Base-by-base conservation (phyloP, 2,888 invertebrate species). In the Cremastinae sp. region DNA sequence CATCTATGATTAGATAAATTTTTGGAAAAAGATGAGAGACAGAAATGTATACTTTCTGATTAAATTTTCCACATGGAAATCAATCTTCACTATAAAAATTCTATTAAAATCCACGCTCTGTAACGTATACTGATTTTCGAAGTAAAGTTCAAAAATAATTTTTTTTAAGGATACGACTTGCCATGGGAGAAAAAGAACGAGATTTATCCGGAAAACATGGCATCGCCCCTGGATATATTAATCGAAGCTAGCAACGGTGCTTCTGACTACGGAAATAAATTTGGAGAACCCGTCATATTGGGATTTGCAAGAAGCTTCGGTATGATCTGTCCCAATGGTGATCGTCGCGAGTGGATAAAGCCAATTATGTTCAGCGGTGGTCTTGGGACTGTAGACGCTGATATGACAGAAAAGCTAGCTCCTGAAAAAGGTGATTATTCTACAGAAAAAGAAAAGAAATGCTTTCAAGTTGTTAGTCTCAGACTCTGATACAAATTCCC, bases 311-410 rank as follows among this genome's bases (percentile, higher is more conserved):
- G 98, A 66, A 96, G 98, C 0, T 99, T 96, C 88, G 98, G 98
- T 0, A 90, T 96, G 86, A 91, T 91, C 18, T 93, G 95, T 83
- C 91, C 91, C 0, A 90, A 91, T 28, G 92, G 93, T 12, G 92
- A 93, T 78, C 92, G 98, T 70, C 93, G 95, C 69, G 99, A 99
- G 90, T 99, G 96, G 92, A 95, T 99, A 9, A 99, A 99, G 87
- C 99, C 99, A 0, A 98, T 99, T 74, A 98, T 99, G 98, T 99
- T 99, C 87, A 98, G 97, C 85, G 99, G 96, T 54, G 98, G 99
- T 22, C 93, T 99, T 78, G 99, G 99, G 1, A 94, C 94, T 65
- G 95, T 99, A 93, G 96, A 97, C 77, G 94, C 94, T 1, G 89
- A 91, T 22, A 96, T 97, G 94, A 94, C 95, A 0, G 91, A 93